Conservation (phyloP, 2,888 invertebrate genomes). For the Gastracanthus pulcherrimus region DNA sequence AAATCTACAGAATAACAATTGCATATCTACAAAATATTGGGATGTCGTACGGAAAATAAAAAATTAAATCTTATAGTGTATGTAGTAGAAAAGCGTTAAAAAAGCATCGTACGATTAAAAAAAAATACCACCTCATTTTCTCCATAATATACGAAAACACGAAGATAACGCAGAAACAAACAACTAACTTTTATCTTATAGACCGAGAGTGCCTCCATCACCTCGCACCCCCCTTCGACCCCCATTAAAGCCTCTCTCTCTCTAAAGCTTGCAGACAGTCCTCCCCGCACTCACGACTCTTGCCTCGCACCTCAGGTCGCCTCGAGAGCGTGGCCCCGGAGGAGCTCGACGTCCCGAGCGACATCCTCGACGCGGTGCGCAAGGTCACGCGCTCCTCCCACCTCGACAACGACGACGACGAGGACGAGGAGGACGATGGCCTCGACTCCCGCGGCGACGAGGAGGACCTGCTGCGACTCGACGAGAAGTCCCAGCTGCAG, state of each 20-base stretch:
- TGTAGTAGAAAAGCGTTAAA: no score
- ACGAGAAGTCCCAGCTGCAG: slow-evolving; percentile 78
- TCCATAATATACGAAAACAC: no score
- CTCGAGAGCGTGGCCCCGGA: slow-evolving; percentile 73
- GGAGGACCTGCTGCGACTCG: slow-evolving; percentile 34
- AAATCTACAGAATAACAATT: no score
- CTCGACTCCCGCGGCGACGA: slow-evolving; percentile 20
- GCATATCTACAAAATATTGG: no score
- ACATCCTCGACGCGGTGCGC: slow-evolving; percentile 73
- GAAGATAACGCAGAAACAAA: no score
- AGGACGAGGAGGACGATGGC: slow-evolving; percentile 33
- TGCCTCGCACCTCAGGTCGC: slow-evolving; percentile 67
- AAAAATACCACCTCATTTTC: no score
- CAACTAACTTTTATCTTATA: no score
- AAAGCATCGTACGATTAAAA: no score
- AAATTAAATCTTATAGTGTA: no score
- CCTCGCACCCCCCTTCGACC: background rate
- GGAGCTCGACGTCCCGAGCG: slow-evolving; percentile 72
- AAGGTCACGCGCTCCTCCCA: slow-evolving; percentile 62
- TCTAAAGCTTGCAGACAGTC: background rate
- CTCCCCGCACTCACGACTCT: background rate
- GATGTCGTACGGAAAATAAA: no score
- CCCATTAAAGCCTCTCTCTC: background rate
- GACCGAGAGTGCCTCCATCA: no score
- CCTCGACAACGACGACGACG: slow-evolving; percentile 62